A percentile compares a stretch with the other conserved stretches of the same genome.
phyloP scores from a whole-genome alignment of 2,797 vertebrate genomes.

The Mormyrus proboscirostris region DNA sequence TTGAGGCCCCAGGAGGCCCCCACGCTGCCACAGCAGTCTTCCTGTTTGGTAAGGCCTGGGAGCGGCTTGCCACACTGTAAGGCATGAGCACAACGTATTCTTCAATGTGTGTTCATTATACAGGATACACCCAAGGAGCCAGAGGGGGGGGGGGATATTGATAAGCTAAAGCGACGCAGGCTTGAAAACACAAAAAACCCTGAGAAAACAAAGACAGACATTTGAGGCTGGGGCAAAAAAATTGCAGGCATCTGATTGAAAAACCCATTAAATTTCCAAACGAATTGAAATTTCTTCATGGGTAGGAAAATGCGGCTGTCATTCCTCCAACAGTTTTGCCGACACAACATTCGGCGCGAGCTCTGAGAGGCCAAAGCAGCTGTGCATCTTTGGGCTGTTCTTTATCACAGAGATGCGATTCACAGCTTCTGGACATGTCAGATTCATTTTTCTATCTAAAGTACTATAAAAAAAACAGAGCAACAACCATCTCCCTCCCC shows the following conservation, averaged over 20 bases:
- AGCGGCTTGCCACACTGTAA: conserved; percentile 81
- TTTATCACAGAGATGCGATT: background rate
- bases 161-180: background rate
- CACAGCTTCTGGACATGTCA: background rate
- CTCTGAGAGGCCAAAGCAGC: background rate
- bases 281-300: conserved; percentile 38
- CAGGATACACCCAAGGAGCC: background rate
- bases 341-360: background rate
- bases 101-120: background rate
- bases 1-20: conserved; percentile 83
- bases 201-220: background rate
- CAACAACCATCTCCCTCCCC: background rate
- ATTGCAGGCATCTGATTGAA: conserved; percentile 39
- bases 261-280: conserved; percentile 42
- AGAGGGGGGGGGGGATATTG: background rate
- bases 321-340: too few relatives aligned
- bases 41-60: conserved; percentile 78
- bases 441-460: background rate
- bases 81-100: conserved; percentile 40
- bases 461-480: background rate
- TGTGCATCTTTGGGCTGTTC: background rate
- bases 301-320: background rate
- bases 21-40: conserved; percentile 89
- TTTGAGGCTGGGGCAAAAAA: background rate
- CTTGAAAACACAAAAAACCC: background rate